These are phyloP conservation scores for Melanotaenia pygmaea DNA, from an alignment of 2,797 vertebrate species.

Conservation along the genomic window DNA sequence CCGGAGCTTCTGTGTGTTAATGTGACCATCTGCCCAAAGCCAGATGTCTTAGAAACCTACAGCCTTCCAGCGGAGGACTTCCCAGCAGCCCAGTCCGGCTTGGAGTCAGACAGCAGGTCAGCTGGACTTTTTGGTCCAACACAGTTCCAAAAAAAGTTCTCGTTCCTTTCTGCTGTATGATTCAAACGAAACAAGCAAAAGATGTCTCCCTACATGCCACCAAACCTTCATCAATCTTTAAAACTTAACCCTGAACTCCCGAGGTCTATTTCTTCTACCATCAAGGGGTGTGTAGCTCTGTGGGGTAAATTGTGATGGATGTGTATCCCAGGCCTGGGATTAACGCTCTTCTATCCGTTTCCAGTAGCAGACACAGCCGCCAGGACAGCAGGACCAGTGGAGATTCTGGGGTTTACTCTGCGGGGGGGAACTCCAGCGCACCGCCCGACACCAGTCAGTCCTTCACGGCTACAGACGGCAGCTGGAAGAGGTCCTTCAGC, in stretches of 20 bases:
- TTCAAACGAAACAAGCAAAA: too few species aligned
- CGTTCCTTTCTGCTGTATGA: too few species aligned
- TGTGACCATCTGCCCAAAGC: conserved; percentile 45
- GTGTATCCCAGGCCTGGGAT: too few species aligned
- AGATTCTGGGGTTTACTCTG: conserved; percentile 80
- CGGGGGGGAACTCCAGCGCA: conserved; percentile 52
- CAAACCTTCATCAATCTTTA: too few species aligned
- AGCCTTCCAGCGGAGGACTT: conserved; percentile 11
- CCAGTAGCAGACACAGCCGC: conserved; percentile 28
- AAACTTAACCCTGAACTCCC: too few species aligned
- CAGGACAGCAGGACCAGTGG: conserved; percentile 74
- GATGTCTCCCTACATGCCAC: too few species aligned
- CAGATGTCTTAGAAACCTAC: conserved; percentile 28
- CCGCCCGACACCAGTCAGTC: background rate
- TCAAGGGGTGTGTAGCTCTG: too few species aligned
- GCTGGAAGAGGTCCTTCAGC: conserved; percentile 4
- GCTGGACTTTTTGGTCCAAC: too few species aligned
- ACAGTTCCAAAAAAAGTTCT: too few species aligned
- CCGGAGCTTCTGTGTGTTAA: conserved; percentile 56
- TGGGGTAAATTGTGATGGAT: too few species aligned
- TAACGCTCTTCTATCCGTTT: too few species aligned
- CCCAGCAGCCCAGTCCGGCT: background rate
- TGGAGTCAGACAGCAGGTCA: conserved; percentile 36
- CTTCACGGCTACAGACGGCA: rapidly evolving
- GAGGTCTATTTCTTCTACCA: too few species aligned